Evolutionary conservation across 2,797 vertebrate genomes (phyloP).

Genomic region (Sebastes oblongus): DNA sequence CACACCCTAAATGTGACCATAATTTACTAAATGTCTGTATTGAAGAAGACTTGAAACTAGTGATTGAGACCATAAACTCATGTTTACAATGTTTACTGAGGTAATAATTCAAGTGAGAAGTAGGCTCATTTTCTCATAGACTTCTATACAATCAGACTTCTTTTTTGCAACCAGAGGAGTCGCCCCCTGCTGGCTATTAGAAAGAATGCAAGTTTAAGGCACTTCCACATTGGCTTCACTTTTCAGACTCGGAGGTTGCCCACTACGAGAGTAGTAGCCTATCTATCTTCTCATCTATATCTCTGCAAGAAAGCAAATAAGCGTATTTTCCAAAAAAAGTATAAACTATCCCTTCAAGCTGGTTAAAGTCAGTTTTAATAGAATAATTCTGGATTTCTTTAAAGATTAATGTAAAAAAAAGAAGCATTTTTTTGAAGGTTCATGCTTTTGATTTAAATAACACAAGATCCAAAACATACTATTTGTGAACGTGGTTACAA

Average conservation of each 20-base stretch:
- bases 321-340: not conserved
- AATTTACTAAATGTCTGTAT: no score
- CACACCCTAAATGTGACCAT: no score
- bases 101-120: no score
- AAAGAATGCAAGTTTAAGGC: no score
- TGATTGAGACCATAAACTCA: no score
- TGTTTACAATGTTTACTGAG: no score
- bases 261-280: not conserved
- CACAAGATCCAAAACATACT: not conserved
- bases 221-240: no score
- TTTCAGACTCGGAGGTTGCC: no score
- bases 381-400: not conserved
- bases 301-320: not conserved
- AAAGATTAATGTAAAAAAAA: not conserved
- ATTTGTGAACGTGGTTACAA: not conserved
- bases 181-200: no score
- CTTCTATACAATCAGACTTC: no score
- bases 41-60: no score
- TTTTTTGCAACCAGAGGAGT: no score
- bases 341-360: not conserved
- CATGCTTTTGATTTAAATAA: not conserved
- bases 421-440: not conserved
- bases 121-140: rapidly evolving
- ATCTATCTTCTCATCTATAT: not conserved
- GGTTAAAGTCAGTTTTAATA: not conserved